These are phyloP conservation scores for Stegodyphus dumicola DNA, from an alignment of 1,140 invertebrate species.

Conservation along the genomic window DNA sequence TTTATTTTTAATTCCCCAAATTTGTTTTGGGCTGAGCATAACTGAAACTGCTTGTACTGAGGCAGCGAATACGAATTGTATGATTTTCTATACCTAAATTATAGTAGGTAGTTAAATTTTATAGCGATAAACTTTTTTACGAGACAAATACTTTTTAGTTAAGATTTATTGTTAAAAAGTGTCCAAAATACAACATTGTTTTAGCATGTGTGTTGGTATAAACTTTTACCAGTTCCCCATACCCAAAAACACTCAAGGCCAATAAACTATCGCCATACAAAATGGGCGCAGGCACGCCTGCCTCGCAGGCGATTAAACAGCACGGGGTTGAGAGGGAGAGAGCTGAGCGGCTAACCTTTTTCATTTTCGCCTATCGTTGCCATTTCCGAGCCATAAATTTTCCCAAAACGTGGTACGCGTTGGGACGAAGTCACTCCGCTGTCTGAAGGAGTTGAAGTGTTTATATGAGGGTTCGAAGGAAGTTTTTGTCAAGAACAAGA, in stretches of 20 bases:
- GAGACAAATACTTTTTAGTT: too few relatives aligned
- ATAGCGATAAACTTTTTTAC: too few relatives aligned
- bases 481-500: conserved; percentile 22
- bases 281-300: not conserved
- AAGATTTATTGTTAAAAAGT: too few relatives aligned
- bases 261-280: not conserved
- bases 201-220: too few relatives aligned
- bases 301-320: conserved; percentile 25
- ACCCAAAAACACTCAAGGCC: not conserved
- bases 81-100: too few relatives aligned
- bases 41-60: too few relatives aligned
- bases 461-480: conserved; percentile 26
- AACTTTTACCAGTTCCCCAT: too few relatives aligned
- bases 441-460: conserved; percentile 36
- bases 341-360: not conserved
- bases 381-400: conserved; percentile 52
- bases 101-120: too few relatives aligned
- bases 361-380: conserved; percentile 54
- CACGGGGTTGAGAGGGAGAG: conserved; percentile 18
- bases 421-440: not conserved
- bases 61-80: too few relatives aligned
- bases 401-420: conserved; percentile 3
- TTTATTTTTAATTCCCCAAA: too few relatives aligned
- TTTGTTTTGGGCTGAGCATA: too few relatives aligned
- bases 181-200: too few relatives aligned